Evolutionary conservation across 2,888 invertebrate species (phyloP), one percentile per base, ranked within the genome.

Genomic region (Cheilosia grossa): DNA sequence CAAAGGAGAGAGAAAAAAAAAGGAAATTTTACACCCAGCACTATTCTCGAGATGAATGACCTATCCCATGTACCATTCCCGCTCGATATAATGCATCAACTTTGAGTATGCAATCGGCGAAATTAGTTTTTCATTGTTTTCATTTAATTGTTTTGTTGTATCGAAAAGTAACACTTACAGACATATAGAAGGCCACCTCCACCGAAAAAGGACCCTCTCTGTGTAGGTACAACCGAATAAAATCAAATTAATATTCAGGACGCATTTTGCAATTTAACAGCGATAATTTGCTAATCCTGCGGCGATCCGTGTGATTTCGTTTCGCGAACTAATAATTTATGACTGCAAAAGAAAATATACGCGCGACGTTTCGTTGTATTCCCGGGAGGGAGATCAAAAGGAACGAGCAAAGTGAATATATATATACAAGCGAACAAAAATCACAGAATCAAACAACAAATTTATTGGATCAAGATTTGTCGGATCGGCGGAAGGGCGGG

Each of bases 31-130:
- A 85, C 85, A 85, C 81, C 81, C 85, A 85, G 81, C 81, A 85
- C 66, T 66, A 80, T 85, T 85, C 85, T 85, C 40, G 85, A 85
- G 85, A 85, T 85, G 85, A 85, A 85, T 77, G 85, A 85, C 85
- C 85, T 70, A 64, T 64, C 58, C 78, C 37, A 58, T 51, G 56
- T 44, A 44, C 72, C 33, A 21, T 67, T 47, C 61, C 42, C 47
- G 21, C 30, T 30, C 53, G 54, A 15, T 33, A 51, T 51, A 40
- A 56, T 51, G 2, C 21, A 30, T 72, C 72, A 30, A 70, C 21
- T n/a, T 7, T n/a, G 27, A 13, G 10, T 72, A 4, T 58, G 19
- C 33, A 44, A 53, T 9, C 19, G 17, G 7, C 19, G 2, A 13
- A 51, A 51, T 51, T 9, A 13, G 10, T 4, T 24, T 13, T 51